These are phyloP conservation scores for Pomacea maculata DNA, from an alignment of 1,140 invertebrate genomes.

Conservation along the genomic window DNA sequence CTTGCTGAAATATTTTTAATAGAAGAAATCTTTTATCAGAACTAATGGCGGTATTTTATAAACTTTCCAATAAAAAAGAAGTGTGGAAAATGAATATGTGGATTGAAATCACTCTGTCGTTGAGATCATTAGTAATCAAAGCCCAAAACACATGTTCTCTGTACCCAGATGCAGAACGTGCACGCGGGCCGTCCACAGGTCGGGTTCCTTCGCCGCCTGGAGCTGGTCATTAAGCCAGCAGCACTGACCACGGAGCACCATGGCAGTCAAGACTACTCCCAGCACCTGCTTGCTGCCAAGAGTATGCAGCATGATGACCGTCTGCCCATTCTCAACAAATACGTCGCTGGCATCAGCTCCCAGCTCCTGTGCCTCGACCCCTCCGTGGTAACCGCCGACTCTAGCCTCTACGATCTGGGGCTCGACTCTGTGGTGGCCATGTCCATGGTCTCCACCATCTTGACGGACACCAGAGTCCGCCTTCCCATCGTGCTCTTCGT, in stretches of 20 bases:
- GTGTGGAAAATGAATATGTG: too few relatives aligned
- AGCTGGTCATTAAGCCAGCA: neutral
- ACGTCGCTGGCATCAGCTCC: constrained; percentile 5
- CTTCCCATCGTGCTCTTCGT: constrained; percentile 20
- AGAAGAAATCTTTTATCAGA: too few relatives aligned
- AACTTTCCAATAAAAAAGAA: too few relatives aligned
- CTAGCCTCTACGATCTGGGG: constrained; percentile 16
- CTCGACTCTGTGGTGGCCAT: constrained; percentile 32
- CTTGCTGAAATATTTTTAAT: neutral
- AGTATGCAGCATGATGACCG: neutral
- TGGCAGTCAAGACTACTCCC: neutral
- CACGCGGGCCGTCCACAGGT: neutral
- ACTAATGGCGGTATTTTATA: too few relatives aligned
- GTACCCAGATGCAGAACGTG: constrained; percentile 6
- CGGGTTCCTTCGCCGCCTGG: constrained; percentile 3
- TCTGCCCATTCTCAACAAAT: neutral
- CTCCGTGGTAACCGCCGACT: neutral
- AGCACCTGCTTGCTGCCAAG: neutral
- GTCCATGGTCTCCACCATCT: constrained; percentile 24
- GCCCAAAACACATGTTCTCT: neutral
- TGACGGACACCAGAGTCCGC: constrained; percentile 9
- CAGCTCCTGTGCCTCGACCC: constrained; percentile 16
- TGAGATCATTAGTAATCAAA: too few relatives aligned
- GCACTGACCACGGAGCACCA: neutral
- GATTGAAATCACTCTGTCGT: too few relatives aligned